Percentiles rank a stretch among this genome's conserved stretches.
Evolutionary conservation across 2,797 vertebrate genomes (phyloP).

Genomic region (Chaenodraco wilsoni): DNA sequence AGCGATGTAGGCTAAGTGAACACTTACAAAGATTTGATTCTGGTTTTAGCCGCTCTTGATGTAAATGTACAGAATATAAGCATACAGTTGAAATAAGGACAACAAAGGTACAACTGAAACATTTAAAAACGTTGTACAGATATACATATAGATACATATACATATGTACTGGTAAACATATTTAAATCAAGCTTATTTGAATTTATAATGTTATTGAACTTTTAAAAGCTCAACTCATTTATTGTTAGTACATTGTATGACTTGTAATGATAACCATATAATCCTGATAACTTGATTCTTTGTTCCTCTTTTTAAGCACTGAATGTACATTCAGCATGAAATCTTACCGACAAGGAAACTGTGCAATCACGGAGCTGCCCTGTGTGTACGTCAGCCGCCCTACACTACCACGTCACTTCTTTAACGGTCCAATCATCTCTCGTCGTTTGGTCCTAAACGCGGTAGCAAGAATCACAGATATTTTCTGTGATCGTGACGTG

Average conservation of each 20-base stretch:
- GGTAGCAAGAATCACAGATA: conserved; percentile 1
- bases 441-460: background rate
- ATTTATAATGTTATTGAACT: too few species aligned
- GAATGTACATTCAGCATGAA: background rate
- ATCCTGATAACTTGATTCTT: background rate
- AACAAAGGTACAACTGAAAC: too few species aligned
- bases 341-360: conserved; percentile 19
- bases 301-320: conserved; percentile 13
- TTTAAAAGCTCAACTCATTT: too few species aligned
- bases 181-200: too few species aligned
- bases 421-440: conserved; percentile 55
- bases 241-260: background rate
- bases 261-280: background rate
- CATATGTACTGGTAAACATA: too few species aligned
- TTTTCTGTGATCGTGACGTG: conserved; percentile 48
- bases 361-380: conserved; percentile 51
- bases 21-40: too few species aligned
- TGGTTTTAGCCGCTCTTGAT: too few species aligned
- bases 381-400: conserved; percentile 4
- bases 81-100: too few species aligned
- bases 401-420: background rate
- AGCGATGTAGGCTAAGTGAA: too few species aligned
- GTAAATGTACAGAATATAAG: too few species aligned
- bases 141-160: too few species aligned
- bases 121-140: too few species aligned